These are phyloP conservation scores for Campylomormyrus tamandua DNA, from an alignment of 2,113 vertebrate species.

Conservation along the genomic window DNA sequence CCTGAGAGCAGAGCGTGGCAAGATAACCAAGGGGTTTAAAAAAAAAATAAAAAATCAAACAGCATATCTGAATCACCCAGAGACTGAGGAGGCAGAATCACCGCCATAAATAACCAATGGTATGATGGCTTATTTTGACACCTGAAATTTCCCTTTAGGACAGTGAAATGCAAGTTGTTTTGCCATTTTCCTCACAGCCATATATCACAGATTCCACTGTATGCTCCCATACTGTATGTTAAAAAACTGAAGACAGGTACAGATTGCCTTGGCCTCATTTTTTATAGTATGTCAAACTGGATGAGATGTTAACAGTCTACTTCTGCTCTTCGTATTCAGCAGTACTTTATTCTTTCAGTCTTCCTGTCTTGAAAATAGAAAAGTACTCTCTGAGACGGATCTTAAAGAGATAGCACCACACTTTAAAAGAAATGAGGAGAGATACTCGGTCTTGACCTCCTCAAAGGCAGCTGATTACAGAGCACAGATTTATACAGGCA, in stretches of 20 bases:
- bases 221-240: background rate
- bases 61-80: background rate
- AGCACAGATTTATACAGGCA: background rate
- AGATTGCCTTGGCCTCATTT: background rate
- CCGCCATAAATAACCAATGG: background rate
- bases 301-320: background rate
- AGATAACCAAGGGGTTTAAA: background rate
- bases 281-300: background rate
- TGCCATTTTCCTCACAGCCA: background rate
- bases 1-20: background rate
- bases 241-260: background rate
- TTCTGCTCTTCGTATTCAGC: background rate
- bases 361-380: background rate
- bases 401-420: background rate
- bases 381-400: background rate
- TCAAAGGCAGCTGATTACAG: background rate
- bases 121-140: background rate
- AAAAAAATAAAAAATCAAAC: background rate
- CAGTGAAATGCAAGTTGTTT: background rate
- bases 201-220: background rate
- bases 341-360: background rate
- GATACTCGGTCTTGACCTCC: background rate
- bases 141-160: background rate
- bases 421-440: background rate
- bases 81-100: background rate